Evolutionary conservation across 1,140 invertebrate species (phyloP).

Genomic region (Nasonia vitripennis): DNA sequence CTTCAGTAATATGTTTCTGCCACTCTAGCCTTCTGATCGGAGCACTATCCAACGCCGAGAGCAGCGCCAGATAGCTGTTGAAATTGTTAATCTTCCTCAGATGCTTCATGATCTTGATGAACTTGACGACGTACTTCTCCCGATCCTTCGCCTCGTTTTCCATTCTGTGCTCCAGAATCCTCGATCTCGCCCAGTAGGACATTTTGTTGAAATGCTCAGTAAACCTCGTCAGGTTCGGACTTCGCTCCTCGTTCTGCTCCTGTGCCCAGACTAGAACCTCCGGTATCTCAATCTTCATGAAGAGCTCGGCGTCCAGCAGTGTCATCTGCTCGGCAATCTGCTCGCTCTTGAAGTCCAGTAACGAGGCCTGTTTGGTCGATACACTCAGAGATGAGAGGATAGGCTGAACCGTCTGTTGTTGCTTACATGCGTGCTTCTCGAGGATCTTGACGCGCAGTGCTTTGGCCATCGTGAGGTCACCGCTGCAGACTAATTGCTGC

Average conservation of each 20-base stretch:
- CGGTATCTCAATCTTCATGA: conserved; percentile 97
- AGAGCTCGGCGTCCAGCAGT: conserved; percentile 94
- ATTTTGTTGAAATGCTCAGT: conserved; percentile 99
- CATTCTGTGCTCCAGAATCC: conserved; percentile 79
- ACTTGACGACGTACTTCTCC: conserved; percentile 97
- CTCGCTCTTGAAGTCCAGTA: conserved; percentile 95
- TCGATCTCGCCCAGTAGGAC: conserved; percentile 90
- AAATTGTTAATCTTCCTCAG: conserved; percentile 98
- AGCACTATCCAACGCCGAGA: conserved; percentile 97
- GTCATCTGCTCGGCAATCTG: conserved; percentile 99
- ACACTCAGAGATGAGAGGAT: conserved; percentile 73
- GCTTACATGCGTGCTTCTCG: conserved; percentile 88
- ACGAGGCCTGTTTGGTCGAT: conserved; percentile 79
- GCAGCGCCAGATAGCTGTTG: conserved; percentile 96
- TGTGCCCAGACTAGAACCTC: conserved; percentile 98
- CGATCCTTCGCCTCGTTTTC: conserved; percentile 92
- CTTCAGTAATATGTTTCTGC: conserved; percentile 94
- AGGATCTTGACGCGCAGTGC: conserved; percentile 91
- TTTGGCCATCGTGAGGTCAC: conserved; percentile 92
- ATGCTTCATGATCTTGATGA: conserved; percentile 99
- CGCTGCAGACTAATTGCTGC: conserved; percentile 89
- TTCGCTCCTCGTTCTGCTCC: conserved; percentile 97
- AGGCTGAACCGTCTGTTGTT: conserved; percentile 74
- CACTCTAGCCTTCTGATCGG: conserved; percentile 96
- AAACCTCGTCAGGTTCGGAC: conserved; percentile 96